Evolutionary conservation across 2,797 vertebrate species (phyloP).

Genomic region (Enteromius trimaculatus): DNA sequence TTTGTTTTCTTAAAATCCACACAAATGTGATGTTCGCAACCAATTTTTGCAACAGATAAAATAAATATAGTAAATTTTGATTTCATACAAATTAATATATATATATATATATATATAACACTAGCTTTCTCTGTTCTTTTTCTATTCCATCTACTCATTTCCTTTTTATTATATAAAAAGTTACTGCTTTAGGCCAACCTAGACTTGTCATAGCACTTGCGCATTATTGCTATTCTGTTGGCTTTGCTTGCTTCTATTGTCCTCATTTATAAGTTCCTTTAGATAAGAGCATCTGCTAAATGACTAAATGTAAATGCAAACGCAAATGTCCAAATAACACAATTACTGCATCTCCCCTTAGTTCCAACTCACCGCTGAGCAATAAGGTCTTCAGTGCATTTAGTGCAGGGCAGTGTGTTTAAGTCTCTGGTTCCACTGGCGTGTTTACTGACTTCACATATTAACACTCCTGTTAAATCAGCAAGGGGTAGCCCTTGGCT

Average conservation of each 20-base stretch:
- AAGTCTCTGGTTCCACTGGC: conserved; percentile 66
- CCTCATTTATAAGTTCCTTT: not conserved
- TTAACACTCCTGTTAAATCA: conserved; percentile 78
- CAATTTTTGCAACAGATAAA: too few species aligned
- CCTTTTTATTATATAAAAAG: too few species aligned
- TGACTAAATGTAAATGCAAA: not conserved
- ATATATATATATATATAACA: not conserved
- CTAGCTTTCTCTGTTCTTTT: not conserved
- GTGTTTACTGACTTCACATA: conserved; percentile 78
- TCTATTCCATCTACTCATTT: not conserved
- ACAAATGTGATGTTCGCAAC: too few species aligned
- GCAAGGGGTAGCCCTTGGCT: conserved; percentile 69
- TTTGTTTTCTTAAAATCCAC: not conserved
- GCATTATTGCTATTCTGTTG: not conserved
- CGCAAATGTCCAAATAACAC: not conserved
- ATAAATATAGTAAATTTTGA: too few species aligned
- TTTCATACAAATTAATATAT: too few species aligned
- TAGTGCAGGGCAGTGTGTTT: conserved; percentile 1
- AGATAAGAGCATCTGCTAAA: not conserved
- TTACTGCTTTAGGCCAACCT: not conserved
- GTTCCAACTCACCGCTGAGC: not conserved
- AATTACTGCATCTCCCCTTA: conserved; percentile 46
- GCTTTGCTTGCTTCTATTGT: not conserved
- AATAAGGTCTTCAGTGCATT: not conserved
- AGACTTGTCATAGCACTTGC: not conserved